phyloP scores from a whole-genome alignment of 2,888 invertebrate genomes.

The Cotesia congregata region DNA sequence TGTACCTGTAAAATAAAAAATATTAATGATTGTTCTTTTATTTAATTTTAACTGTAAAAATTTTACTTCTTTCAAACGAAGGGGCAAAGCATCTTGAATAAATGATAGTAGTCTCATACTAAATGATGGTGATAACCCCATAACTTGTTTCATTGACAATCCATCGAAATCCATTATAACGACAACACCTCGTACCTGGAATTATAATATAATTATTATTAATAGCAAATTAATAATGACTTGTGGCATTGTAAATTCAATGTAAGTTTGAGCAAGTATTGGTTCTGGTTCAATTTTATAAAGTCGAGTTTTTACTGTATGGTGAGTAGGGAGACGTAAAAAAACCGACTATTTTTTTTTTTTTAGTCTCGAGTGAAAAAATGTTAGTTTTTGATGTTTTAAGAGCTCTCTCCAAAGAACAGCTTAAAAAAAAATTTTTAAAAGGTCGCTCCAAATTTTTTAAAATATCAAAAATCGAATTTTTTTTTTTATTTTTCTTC shows the following conservation, averaged over 20 bases:
- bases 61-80: constrained; percentile 80
- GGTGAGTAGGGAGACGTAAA: too few species aligned
- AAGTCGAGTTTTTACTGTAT: too few species aligned
- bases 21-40: background rate
- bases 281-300: too few species aligned
- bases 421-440: too few species aligned
- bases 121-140: constrained; percentile 80
- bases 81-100: constrained; percentile 90
- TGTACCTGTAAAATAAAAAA: constrained; percentile 73
- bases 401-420: too few species aligned
- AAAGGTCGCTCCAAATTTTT: too few species aligned
- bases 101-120: constrained; percentile 83
- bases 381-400: too few species aligned
- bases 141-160: constrained; percentile 82
- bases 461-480: too few species aligned
- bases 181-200: constrained; percentile 80
- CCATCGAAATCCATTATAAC: constrained; percentile 88
- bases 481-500: too few species aligned
- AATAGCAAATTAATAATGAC: background rate
- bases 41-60: constrained; percentile 7
- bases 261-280: too few species aligned
- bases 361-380: too few species aligned
- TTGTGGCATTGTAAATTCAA: background rate
- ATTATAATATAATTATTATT: constrained; percentile 23
- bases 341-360: too few species aligned